A percentile compares a stretch with the other conserved stretches of the same genome.
These are phyloP conservation scores for Artibeus jamaicensis DNA, from an alignment of 2,797 vertebrate genomes.

Conservation along the genomic window DNA sequence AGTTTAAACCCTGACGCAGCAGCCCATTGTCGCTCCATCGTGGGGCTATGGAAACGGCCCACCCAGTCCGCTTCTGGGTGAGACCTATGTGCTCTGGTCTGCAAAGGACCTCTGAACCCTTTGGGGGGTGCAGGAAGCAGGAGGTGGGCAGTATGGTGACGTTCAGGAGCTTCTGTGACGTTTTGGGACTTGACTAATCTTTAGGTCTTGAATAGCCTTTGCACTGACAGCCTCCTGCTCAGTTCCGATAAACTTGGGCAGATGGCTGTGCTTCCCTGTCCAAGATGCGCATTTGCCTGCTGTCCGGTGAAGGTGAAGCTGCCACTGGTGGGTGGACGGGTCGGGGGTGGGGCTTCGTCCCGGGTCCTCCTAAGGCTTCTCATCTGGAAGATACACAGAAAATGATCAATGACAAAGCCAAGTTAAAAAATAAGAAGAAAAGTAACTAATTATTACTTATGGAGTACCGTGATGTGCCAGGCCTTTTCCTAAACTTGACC, in stretches of 20 bases:
- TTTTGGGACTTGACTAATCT: neutral
- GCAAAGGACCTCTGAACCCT: neutral
- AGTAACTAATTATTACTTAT: neutral
- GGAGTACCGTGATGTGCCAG: neutral
- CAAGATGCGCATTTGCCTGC: neutral
- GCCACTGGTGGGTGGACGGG: neutral
- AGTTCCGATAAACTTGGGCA: neutral
- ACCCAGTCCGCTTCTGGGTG: neutral
- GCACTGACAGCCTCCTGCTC: neutral
- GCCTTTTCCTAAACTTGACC: neutral
- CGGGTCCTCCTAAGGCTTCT: neutral
- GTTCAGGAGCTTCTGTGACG: neutral
- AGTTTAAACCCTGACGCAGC: neutral
- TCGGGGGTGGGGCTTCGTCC: neutral
- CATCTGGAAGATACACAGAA: neutral
- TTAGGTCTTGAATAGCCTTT: neutral
- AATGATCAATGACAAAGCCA: neutral
- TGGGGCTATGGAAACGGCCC: neutral
- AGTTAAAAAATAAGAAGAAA: neutral
- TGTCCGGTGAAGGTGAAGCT: neutral
- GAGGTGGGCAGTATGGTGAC: neutral
- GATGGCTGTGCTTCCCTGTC: neutral
- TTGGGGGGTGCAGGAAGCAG: neutral
- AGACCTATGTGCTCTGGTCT: neutral
- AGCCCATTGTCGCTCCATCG: neutral